A percentile compares a stretch with the other conserved stretches of the same genome.
phyloP scores from a whole-genome alignment of 2,113 vertebrate genomes.

The Tragulus kanchil region DNA sequence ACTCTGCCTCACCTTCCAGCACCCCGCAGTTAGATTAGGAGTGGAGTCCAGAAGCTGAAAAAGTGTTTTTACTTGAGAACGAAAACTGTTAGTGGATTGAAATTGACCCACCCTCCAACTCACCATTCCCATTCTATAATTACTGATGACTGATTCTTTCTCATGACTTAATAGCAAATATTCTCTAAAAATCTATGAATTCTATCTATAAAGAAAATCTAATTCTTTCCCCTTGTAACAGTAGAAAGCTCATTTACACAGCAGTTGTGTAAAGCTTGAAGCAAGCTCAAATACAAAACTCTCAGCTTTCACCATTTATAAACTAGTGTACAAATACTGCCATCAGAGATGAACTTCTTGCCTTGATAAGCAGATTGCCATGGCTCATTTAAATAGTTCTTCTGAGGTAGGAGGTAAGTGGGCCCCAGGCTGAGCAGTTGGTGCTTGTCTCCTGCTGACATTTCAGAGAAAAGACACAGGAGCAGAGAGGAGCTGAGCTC shows the following conservation, averaged over 20 bases:
- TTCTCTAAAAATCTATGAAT: neutral
- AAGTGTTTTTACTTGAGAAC: neutral
- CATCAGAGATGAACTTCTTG: neutral
- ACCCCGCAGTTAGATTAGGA: neutral
- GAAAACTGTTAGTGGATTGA: neutral
- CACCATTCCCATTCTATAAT: neutral
- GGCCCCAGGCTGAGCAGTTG: neutral
- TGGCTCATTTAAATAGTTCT: neutral
- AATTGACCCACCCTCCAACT: neutral
- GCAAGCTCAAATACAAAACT: slow-evolving; percentile 1
- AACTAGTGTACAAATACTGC: neutral
- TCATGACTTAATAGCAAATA: neutral
- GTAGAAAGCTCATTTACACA: neutral
- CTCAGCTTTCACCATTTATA: neutral
- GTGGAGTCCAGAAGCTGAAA: neutral
- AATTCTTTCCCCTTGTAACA: neutral
- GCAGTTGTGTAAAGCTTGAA: neutral
- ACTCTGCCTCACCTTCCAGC: neutral
- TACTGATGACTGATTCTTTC: neutral
- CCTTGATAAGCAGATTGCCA: neutral
- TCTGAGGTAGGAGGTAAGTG: neutral
- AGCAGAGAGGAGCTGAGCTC: neutral
- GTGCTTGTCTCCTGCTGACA: neutral
- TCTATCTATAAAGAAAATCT: neutral
- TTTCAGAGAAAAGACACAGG: neutral